Evolutionary conservation across 2,113 vertebrate genomes (phyloP).

Genomic region (Nothobranchius kuhntae): DNA sequence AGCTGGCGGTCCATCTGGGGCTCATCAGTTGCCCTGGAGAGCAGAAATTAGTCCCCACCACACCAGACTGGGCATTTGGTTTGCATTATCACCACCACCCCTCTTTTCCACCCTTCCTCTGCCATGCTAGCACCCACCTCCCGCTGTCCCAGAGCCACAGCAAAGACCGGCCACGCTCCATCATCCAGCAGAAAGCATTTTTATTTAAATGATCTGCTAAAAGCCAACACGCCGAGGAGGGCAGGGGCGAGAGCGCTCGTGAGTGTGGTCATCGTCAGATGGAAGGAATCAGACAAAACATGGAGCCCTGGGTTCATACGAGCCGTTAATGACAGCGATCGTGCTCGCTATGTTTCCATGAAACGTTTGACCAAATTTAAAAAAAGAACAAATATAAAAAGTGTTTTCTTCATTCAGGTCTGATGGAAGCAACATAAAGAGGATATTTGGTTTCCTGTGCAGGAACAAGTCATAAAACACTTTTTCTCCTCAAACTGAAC

Average conservation of each 20-base stretch:
- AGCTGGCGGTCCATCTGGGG: slow-evolving; percentile 73
- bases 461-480: no score
- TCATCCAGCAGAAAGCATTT: slow-evolving; percentile 5
- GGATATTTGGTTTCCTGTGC: no score
- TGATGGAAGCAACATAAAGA: no score
- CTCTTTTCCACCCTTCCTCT: slow-evolving; percentile 30
- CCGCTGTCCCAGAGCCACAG: slow-evolving; percentile 48
- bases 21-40: slow-evolving; percentile 66
- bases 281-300: slow-evolving; percentile 40
- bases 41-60: slow-evolving; percentile 41
- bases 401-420: no score
- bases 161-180: slow-evolving; percentile 36
- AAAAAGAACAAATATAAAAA: no score
- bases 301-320: slow-evolving; percentile 20
- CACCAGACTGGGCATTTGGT: slow-evolving; percentile 56
- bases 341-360: slow-evolving; percentile 2
- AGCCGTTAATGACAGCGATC: slow-evolving; percentile 42
- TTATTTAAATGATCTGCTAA: neutral
- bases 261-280: slow-evolving; percentile 25
- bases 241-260: slow-evolving; percentile 21
- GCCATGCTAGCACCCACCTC: slow-evolving; percentile 27
- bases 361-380: neutral
- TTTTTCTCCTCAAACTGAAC: no score
- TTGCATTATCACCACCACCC: slow-evolving; percentile 53
- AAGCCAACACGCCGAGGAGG: slow-evolving; percentile 23